phyloP scores from a whole-genome alignment of 2,888 invertebrate species.

The Diaprepes abbreviatus region DNA sequence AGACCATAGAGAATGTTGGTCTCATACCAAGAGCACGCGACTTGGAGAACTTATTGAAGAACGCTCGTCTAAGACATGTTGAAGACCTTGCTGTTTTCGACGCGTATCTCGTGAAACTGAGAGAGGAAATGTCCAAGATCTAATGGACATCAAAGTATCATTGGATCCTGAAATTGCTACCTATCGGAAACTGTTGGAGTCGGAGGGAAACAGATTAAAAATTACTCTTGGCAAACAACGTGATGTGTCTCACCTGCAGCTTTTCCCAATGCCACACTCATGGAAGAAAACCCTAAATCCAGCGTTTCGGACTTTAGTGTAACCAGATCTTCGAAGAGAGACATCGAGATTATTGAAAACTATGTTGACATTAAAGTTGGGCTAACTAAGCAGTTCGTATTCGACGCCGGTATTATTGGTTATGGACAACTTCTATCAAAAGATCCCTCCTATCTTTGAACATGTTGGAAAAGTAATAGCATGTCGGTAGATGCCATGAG shows the following conservation, averaged over 20 bases:
- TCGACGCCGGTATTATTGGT: no score
- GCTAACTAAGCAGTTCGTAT: no score
- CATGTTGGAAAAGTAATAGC: no score
- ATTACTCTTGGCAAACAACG: constrained; percentile 68
- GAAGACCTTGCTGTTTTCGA: constrained; percentile 68
- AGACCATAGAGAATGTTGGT: constrained; percentile 78
- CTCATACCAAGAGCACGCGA: constrained; percentile 83
- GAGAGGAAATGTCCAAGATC: constrained; percentile 93
- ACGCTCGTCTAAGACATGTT: constrained; percentile 81
- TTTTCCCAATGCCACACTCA: constrained; percentile 67
- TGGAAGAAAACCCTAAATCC: constrained; percentile 79
- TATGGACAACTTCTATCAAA: no score
- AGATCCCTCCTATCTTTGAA: no score
- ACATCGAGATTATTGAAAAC: constrained; percentile 88
- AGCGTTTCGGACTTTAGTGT: constrained; percentile 80
- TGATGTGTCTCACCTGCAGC: constrained; percentile 49
- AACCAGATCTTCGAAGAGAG: constrained; percentile 79
- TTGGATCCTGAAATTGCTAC: constrained; percentile 66
- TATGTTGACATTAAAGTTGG: no score
- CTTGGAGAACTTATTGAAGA: constrained; percentile 85
- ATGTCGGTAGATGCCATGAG: no score
- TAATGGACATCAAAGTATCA: constrained; percentile 91
- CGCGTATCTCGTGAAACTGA: constrained; percentile 79
- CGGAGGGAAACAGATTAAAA: constrained; percentile 82
- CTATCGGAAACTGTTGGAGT: constrained; percentile 89